Evolutionary conservation across 2,888 invertebrate species (phyloP).

Genomic region (Thereva nobilitata): DNA sequence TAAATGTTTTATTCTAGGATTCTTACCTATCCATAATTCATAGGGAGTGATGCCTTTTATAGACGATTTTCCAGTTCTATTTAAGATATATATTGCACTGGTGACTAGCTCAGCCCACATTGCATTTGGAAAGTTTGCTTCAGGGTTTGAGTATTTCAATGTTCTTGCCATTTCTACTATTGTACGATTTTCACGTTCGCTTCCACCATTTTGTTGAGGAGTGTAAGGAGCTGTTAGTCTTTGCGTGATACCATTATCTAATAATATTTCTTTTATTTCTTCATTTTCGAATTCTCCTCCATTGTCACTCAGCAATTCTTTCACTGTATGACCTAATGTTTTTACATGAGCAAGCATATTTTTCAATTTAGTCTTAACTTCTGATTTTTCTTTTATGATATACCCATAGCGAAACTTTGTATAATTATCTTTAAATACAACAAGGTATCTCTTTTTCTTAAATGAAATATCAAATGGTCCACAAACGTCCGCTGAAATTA

Average conservation of each 20-base stretch:
- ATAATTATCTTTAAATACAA: slow-evolving; percentile 26
- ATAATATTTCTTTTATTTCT: slow-evolving; percentile 6
- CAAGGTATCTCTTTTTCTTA: slow-evolving; percentile 27
- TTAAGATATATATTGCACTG: slow-evolving; percentile 32
- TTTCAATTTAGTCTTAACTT: slow-evolving; percentile 17
- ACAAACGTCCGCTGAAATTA: slow-evolving; percentile 24
- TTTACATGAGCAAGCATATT: too few relatives aligned
- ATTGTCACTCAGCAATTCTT: slow-evolving; percentile 38
- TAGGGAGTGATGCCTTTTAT: slow-evolving; percentile 32
- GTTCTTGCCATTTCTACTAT: slow-evolving; percentile 30
- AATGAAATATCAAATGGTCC: slow-evolving; percentile 34
- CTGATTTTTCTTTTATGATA: slow-evolving; percentile 30
- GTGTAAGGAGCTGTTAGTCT: slow-evolving; percentile 10
- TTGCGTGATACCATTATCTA: slow-evolving; percentile 11
- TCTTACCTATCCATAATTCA: slow-evolving; percentile 39
- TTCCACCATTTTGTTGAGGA: slow-evolving; percentile 22
- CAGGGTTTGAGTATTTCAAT: slow-evolving; percentile 34
- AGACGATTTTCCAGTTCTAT: slow-evolving; percentile 37
- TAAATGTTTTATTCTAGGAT: slow-evolving; percentile 38
- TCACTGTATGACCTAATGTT: slow-evolving; percentile 13
- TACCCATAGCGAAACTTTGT: slow-evolving; percentile 38
- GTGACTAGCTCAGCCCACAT: slow-evolving; percentile 27
- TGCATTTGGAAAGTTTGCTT: slow-evolving; percentile 33
- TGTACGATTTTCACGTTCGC: too few relatives aligned
- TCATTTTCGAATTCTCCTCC: slow-evolving; percentile 33